Evolutionary conservation across 2,113 vertebrate species (phyloP).

Genomic region (Istiophorus platypterus): DNA sequence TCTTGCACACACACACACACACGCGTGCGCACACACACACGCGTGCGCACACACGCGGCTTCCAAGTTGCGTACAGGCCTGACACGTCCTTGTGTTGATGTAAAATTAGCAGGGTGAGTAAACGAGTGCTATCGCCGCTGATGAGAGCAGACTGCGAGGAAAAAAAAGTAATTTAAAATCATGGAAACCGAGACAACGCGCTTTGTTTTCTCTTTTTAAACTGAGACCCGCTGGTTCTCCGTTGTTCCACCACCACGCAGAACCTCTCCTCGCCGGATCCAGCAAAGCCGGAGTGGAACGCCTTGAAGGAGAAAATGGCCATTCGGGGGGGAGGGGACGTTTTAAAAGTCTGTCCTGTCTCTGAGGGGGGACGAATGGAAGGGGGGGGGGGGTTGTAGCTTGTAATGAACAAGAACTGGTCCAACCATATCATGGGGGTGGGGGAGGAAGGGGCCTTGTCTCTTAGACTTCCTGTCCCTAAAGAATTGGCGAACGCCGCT

Average conservation of each 20-base stretch:
- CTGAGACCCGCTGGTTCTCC: constrained; percentile 18
- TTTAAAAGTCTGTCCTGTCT: constrained; percentile 47
- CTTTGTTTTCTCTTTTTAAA: constrained; percentile 57
- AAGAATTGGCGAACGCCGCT: constrained; percentile 12
- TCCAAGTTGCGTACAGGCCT: constrained; percentile 36
- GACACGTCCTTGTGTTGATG: constrained; percentile 27
- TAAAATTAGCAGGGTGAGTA: constrained; percentile 65
- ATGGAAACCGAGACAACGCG: constrained; percentile 26
- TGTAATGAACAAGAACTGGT: constrained; percentile 31
- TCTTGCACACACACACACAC: constrained; percentile 25
- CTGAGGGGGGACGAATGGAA: too few species aligned
- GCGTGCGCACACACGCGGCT: constrained; percentile 24
- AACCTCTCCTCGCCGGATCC: constrained; percentile 15
- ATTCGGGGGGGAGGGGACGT: constrained; percentile 45
- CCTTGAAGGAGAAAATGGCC: constrained; percentile 41
- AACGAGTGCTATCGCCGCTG: constrained; percentile 41
- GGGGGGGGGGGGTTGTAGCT: too few species aligned
- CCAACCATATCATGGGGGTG: neutral
- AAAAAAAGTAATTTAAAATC: constrained; percentile 37
- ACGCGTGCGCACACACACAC: constrained; percentile 38
- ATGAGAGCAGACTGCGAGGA: constrained; percentile 52
- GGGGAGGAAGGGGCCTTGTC: neutral
- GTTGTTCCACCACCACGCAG: constrained; percentile 36
- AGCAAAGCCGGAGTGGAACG: constrained; percentile 30
- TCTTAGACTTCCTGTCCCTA: constrained; percentile 3